phyloP scores from a whole-genome alignment of 2,797 vertebrate species.

The Gymnopithys bicolor region DNA sequence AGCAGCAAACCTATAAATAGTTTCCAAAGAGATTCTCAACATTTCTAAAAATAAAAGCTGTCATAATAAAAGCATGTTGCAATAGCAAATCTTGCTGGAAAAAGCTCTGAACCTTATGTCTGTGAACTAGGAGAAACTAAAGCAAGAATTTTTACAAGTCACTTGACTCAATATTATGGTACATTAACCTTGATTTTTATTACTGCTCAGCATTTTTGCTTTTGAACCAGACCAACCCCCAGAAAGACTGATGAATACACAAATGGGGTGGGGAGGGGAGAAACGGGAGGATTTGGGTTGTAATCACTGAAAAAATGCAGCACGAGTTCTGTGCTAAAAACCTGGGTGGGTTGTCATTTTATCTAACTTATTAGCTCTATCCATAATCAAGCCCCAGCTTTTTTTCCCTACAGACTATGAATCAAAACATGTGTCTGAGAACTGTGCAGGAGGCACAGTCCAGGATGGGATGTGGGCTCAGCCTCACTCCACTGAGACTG shows the following conservation, averaged over 20 bases:
- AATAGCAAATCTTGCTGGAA: constrained; percentile 33
- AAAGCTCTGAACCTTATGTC: constrained; percentile 6
- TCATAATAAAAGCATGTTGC: constrained; percentile 32
- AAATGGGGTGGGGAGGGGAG: background rate
- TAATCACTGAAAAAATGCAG: background rate
- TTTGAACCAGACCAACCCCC: constrained; percentile 6
- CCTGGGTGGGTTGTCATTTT: background rate
- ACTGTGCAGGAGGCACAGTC: accelerated
- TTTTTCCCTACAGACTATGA: background rate
- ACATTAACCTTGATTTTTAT: constrained; percentile 60
- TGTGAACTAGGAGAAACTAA: constrained; percentile 35
- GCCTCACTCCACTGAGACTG: background rate
- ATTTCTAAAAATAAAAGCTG: constrained; percentile 54
- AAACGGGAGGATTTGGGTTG: background rate
- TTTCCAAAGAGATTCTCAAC: constrained; percentile 38
- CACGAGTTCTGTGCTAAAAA: background rate
- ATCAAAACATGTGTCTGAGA: background rate
- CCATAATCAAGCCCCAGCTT: background rate
- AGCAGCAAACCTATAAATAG: constrained; percentile 37
- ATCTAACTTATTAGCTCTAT: background rate
- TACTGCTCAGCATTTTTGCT: background rate
- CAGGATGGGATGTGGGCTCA: background rate
- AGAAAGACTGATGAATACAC: background rate
- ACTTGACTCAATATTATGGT: constrained; percentile 47
- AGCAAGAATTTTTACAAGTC: constrained; percentile 59